A percentile compares a stretch with the other conserved stretches of the same genome.
Conservation (phyloP, 2,888 invertebrate species). For the Orthonychiurus folsomi region DNA sequence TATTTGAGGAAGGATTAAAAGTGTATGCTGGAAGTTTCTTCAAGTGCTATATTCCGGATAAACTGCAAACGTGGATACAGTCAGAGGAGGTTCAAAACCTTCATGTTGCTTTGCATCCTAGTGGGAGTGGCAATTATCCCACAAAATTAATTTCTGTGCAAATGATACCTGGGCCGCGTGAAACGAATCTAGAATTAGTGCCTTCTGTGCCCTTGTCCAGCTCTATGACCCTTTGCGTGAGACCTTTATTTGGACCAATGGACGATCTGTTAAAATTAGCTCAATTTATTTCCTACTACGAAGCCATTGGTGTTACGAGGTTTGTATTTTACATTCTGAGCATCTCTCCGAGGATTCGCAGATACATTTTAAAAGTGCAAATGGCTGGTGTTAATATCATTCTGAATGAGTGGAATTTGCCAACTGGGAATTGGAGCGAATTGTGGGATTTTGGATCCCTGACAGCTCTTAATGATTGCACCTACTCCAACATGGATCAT, state of each 20-base stretch:
- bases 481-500: conserved; percentile 77
- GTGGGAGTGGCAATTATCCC: conserved; percentile 24
- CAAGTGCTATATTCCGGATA: conserved; percentile 28
- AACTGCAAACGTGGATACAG: not conserved
- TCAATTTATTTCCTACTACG: conserved; percentile 41
- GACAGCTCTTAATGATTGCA: conserved; percentile 85
- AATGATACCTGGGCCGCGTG: not conserved
- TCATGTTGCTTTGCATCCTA: conserved; percentile 31
- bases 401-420: conserved; percentile 34
- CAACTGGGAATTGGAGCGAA: conserved; percentile 36
- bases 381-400: conserved; percentile 5
- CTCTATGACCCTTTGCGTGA: conserved; percentile 38
- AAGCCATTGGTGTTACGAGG: conserved; percentile 28
- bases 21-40: conserved; percentile 31
- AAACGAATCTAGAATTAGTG: not conserved
- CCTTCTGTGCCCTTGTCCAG: not conserved
- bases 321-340: conserved; percentile 36
- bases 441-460: conserved; percentile 44
- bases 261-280: conserved; percentile 30
- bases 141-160: conserved; percentile 34
- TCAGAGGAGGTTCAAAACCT: not conserved
- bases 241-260: conserved; percentile 41
- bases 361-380: conserved; percentile 20
- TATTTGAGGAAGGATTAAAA: conserved; percentile 39
- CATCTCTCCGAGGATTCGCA: conserved; percentile 25